Conservation (phyloP, 1,140 invertebrate genomes). For the Leguminivora glycinivorella region DNA sequence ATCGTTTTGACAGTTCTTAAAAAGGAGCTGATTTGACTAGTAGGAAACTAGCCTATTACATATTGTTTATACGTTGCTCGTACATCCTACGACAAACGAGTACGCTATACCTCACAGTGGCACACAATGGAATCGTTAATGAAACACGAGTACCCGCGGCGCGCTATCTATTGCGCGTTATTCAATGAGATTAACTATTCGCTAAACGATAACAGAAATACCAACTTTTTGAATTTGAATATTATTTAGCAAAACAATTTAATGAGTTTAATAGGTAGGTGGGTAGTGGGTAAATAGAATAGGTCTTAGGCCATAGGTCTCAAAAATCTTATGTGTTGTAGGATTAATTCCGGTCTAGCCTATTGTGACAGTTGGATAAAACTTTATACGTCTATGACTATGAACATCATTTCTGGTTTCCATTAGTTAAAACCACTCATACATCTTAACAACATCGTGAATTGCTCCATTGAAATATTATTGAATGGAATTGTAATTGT, state of each 20-base stretch:
- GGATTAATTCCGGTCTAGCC: too few relatives aligned
- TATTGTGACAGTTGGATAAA: too few relatives aligned
- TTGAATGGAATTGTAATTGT: background rate
- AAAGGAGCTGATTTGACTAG: slow-evolving; percentile 22
- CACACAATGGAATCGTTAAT: background rate
- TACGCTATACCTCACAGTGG: background rate
- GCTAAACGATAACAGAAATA: background rate
- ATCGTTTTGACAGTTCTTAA: too few relatives aligned
- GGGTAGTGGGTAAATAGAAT: too few relatives aligned
- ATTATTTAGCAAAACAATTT: too few relatives aligned
- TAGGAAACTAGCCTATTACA: background rate
- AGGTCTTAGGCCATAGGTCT: too few relatives aligned
- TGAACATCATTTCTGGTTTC: background rate
- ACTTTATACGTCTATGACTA: too few relatives aligned
- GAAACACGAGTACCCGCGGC: background rate
- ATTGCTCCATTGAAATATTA: background rate
- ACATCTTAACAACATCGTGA: background rate
- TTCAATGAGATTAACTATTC: background rate
- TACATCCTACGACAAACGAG: background rate
- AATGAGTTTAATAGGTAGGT: too few relatives aligned
- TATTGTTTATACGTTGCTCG: background rate
- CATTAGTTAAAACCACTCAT: background rate
- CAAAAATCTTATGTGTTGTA: too few relatives aligned
- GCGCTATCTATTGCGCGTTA: slow-evolving; percentile 6
- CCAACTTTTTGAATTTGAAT: too few relatives aligned